phyloP scores from a whole-genome alignment of 1,140 invertebrate species.

The Bacillus rossius region DNA sequence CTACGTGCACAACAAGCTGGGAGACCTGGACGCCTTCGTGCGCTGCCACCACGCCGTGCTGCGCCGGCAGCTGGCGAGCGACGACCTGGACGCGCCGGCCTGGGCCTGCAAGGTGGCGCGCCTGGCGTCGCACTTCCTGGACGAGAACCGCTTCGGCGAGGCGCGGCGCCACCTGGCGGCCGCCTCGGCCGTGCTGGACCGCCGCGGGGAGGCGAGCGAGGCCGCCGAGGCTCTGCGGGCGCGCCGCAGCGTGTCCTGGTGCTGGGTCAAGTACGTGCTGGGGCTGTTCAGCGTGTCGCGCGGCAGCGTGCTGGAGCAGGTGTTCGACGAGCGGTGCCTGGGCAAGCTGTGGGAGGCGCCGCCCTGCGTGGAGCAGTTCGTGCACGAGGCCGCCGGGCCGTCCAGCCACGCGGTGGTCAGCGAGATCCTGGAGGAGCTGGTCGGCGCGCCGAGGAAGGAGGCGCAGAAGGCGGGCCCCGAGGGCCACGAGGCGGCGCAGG shows the following conservation, averaged over 20 bases:
- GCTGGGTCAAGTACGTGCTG: slow-evolving; percentile 59
- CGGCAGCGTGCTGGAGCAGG: background rate
- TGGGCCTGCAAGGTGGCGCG: slow-evolving; percentile 57
- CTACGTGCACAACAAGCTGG: slow-evolving; percentile 44
- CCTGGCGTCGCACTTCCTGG: slow-evolving; percentile 46
- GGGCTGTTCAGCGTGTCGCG: slow-evolving; percentile 51
- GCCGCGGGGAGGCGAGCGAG: slow-evolving; percentile 44
- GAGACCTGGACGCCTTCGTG: slow-evolving; percentile 45
- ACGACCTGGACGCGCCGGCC: slow-evolving; percentile 51
- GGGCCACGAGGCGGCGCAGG: no score
- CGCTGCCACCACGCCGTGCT: slow-evolving; percentile 56
- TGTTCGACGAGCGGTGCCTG: background rate
- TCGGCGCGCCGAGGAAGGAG: no score
- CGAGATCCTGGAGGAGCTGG: no score
- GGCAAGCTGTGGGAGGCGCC: no score
- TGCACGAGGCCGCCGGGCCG: no score
- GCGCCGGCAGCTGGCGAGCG: slow-evolving; percentile 51
- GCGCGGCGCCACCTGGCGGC: slow-evolving; percentile 54
- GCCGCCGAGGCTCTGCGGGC: slow-evolving; percentile 27
- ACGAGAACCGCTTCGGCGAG: slow-evolving; percentile 21
- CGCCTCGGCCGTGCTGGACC: slow-evolving; percentile 44
- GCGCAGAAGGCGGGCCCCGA: no score
- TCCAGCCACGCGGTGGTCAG: no score
- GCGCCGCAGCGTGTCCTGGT: slow-evolving; percentile 50
- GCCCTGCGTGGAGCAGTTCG: no score